Conservation (phyloP, 1,140 invertebrate genomes). For the Ylistrum balloti region DNA sequence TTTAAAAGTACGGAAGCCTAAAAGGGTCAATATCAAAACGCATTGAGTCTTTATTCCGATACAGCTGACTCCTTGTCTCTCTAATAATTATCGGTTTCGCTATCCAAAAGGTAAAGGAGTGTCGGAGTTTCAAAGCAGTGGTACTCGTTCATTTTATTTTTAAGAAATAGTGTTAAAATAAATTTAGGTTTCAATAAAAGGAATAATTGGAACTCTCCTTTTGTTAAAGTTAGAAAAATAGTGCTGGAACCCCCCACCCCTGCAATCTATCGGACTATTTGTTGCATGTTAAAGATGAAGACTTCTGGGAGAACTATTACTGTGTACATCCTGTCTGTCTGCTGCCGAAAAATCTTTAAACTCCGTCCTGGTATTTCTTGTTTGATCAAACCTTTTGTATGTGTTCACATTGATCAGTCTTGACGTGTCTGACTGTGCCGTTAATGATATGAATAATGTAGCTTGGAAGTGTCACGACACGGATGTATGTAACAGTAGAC, state of each 20-base stretch:
- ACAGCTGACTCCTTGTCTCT: too few relatives aligned
- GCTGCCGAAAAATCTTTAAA: conserved; percentile 27
- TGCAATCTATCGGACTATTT: background rate
- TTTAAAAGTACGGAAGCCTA: background rate
- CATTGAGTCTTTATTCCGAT: too few relatives aligned
- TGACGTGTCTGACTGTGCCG: conserved; percentile 19
- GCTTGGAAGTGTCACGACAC: background rate
- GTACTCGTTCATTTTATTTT: too few relatives aligned
- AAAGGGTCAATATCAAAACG: too few relatives aligned
- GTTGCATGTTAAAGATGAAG: background rate
- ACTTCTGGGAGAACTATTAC: background rate
- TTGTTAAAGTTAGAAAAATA: background rate
- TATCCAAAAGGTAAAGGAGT: too few relatives aligned
- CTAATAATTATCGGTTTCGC: too few relatives aligned
- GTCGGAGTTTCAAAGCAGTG: too few relatives aligned
- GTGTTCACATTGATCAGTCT: background rate
- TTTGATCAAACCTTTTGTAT: background rate
- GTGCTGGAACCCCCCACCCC: background rate
- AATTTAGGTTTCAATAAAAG: too few relatives aligned
- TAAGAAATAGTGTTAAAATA: too few relatives aligned
- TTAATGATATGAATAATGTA: conserved; percentile 40
- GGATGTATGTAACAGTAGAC: background rate
- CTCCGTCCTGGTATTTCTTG: background rate
- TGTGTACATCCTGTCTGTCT: background rate
- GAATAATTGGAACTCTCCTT: background rate